Percentiles rank a stretch among this genome's conserved stretches.
Conservation (phyloP, 2,888 invertebrate genomes). For the Dysmachus trigonus region DNA sequence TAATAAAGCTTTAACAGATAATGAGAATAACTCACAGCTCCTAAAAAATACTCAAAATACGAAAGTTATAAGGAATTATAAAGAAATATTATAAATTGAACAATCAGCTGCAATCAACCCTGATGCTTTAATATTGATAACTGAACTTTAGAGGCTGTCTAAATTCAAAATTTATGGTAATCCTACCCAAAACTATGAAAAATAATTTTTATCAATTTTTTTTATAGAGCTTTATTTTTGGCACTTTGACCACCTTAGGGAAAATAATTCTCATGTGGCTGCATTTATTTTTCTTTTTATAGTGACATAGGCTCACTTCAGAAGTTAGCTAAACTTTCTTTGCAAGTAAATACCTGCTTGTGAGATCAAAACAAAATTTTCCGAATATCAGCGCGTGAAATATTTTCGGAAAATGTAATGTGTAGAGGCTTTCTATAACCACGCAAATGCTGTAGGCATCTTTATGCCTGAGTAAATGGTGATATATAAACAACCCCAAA, state of each 20-base stretch:
- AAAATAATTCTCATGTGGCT: too few species aligned
- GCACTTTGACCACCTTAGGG: too few species aligned
- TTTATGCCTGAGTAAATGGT: neutral
- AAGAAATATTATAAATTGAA: neutral
- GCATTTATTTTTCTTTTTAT: too few species aligned
- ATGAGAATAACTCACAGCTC: neutral
- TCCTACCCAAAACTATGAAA: too few species aligned
- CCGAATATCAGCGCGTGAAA: too few species aligned
- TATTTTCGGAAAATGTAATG: too few species aligned
- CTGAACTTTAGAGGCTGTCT: neutral
- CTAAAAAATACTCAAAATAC: neutral
- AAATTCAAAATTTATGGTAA: neutral
- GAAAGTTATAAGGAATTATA: neutral
- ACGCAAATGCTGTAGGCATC: neutral
- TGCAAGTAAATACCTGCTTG: too few species aligned
- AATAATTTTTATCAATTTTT: too few species aligned
- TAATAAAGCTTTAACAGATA: neutral
- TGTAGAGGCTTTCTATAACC: neutral
- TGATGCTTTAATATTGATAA: neutral
- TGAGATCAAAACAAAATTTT: too few species aligned
- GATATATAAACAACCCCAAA: neutral
- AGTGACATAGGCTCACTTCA: too few species aligned
- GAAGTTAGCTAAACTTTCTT: too few species aligned
- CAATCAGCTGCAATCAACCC: neutral
- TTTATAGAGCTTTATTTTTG: too few species aligned